phyloP scores from a whole-genome alignment of 1,140 invertebrate species.

The Papilio dardanus region DNA sequence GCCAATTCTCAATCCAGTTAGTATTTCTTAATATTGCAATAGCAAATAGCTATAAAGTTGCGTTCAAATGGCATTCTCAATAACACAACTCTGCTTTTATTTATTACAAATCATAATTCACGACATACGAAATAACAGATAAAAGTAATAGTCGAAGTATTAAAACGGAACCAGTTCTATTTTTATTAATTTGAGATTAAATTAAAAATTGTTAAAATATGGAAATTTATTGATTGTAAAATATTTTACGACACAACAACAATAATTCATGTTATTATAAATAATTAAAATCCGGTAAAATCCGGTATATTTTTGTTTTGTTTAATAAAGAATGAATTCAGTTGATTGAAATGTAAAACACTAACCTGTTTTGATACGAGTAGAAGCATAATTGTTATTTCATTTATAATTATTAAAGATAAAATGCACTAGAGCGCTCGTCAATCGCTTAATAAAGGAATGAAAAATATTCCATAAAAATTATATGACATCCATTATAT shows the following conservation, averaged over 20 bases:
- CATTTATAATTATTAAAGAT: not conserved
- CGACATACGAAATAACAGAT: slow-evolving; percentile 15
- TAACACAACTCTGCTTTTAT: slow-evolving; percentile 29
- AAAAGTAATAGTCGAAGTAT: not conserved
- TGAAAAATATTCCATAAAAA: not conserved
- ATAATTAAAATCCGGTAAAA: no score
- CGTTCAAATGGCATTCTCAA: slow-evolving; percentile 47
- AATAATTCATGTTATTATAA: no score
- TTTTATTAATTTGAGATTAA: not conserved
- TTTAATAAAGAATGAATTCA: not conserved
- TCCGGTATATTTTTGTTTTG: no score
- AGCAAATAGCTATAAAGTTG: slow-evolving; percentile 48
- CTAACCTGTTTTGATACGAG: not conserved
- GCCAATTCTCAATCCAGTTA: slow-evolving; percentile 50
- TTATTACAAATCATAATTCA: slow-evolving; percentile 29
- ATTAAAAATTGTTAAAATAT: not conserved
- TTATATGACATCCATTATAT: not conserved
- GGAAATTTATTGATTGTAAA: no score
- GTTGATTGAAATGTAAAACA: not conserved
- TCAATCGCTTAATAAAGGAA: slow-evolving; percentile 7
- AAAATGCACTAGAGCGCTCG: not conserved
- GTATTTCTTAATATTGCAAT: slow-evolving; percentile 58
- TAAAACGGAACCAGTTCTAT: not conserved
- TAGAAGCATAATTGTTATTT: not conserved
- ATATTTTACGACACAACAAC: no score